Evolutionary conservation across 2,113 vertebrate species (phyloP).

Genomic region (Numida meleagris): DNA sequence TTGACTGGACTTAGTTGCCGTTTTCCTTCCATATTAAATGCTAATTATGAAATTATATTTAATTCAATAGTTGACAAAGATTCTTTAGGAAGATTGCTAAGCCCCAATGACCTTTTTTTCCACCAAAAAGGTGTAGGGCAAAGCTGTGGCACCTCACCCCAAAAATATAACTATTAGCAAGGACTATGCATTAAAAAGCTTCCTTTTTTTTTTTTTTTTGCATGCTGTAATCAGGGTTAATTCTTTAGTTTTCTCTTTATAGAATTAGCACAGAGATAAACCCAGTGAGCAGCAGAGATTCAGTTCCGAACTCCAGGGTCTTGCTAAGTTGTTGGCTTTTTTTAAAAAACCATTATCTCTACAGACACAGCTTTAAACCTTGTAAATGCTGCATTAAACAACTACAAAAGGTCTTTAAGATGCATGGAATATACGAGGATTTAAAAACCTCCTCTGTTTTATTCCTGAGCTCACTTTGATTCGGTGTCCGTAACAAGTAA

Average conservation of each 20-base stretch:
- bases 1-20: not conserved
- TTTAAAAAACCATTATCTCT: not conserved
- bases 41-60: not conserved
- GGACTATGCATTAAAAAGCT: not conserved
- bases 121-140: not conserved
- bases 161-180: not conserved
- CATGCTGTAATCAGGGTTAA: not conserved
- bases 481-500: not conserved
- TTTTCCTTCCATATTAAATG: not conserved
- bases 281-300: not conserved
- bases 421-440: not conserved
- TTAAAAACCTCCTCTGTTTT: not conserved
- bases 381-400: not conserved
- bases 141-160: not conserved
- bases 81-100: not conserved
- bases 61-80: not conserved
- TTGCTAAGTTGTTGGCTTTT: not conserved
- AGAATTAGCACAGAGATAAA: not conserved
- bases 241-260: not conserved
- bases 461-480: not conserved
- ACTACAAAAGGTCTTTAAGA: not conserved
- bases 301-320: not conserved
- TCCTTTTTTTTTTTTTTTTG: not conserved
- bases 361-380: slow-evolving; percentile 5
- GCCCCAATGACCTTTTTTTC: fast-evolving